Evolutionary conservation across 2,888 invertebrate genomes (phyloP).

Genomic region (Hybos culiciformis): DNA sequence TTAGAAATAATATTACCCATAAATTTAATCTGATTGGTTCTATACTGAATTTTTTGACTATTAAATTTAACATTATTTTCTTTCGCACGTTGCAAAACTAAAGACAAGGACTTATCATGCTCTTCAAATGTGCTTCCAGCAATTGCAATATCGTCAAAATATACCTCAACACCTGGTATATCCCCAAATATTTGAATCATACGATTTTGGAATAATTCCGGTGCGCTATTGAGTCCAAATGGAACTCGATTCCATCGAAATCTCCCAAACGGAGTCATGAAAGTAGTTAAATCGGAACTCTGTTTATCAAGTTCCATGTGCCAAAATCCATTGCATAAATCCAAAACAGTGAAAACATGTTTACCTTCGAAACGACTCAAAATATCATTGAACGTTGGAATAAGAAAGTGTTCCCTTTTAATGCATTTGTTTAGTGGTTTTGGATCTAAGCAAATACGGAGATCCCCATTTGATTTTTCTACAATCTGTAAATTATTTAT

Average conservation of each 20-base stretch:
- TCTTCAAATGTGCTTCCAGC: no score
- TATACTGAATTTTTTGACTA: conserved; percentile 16
- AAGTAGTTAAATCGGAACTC: conserved; percentile 12
- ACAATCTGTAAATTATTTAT: no score
- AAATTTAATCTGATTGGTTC: conserved; percentile 15
- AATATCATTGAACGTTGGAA: conserved; percentile 17
- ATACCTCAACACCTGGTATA: conserved; percentile 20
- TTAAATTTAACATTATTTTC: no score
- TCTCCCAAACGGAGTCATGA: conserved; percentile 13
- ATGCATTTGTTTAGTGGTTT: conserved; percentile 16
- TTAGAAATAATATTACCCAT: conserved; percentile 18
- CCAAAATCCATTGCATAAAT: conserved; percentile 16
- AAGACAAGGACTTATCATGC: neutral
- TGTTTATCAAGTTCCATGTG: conserved; percentile 8
- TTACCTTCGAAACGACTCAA: conserved; percentile 14
- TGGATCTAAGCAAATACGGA: conserved; percentile 21
- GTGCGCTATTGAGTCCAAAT: conserved; percentile 9
- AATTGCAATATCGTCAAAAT: conserved; percentile 22
- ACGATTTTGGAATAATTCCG: conserved; percentile 8
- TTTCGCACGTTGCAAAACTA: no score
- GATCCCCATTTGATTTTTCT: conserved; percentile 14
- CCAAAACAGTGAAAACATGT: conserved; percentile 16
- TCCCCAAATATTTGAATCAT: conserved; percentile 20
- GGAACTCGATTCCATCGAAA: conserved; percentile 12
- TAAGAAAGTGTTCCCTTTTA: conserved; percentile 14